Evolutionary conservation across 2,797 vertebrate genomes (phyloP), one percentile per base, ranked within the genome.

Genomic region (Helostoma temminkii): DNA sequence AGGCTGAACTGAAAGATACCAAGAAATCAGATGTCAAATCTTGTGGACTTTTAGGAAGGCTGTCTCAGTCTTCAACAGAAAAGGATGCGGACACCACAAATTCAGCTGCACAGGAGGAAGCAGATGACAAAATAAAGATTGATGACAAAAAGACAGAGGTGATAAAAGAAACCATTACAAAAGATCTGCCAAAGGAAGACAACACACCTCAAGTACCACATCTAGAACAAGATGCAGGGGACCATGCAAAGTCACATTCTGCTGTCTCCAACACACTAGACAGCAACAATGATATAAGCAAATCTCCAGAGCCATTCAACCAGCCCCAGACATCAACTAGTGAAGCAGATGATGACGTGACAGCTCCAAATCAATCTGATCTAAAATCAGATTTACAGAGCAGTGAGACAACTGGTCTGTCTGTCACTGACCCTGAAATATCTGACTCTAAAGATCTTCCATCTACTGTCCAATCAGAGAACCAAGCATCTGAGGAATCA

Each of bases 21-120:
- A 94, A 91, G 62, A 94, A 86, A 80, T 9, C 84, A 21, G 91
- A 92, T 1, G 48, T 48, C 37, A 94, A 91, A 87, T 61, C 89
- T 0, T 63, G 71, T 47, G 90, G 92, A 67, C 62, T 93, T 32
- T 58, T 93, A 6, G 92, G 91, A 73, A 89, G 85, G 75, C 72
- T 93, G 26, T 79, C 93, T 74, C 90, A 89, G 63, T 83, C 89
- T 0, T 85, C 90, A 15, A 49, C 77, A 10, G 93, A 92, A 28
- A 92, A 81, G 39, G 43, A 48, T 21, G 79, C 83, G 22, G 85
- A 87, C 2, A 0, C 34, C 11, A 50, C 62, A 1, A 76, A 67
- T 71, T 2, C 19, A 0, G 9, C 34, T 16, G 26, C 4, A 3
- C 59, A 47, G 37, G 64, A 59, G n/a, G 68, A 73, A 41, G 65